Conservation (phyloP, 2,888 invertebrate species). For the Synergus laeviventris region DNA sequence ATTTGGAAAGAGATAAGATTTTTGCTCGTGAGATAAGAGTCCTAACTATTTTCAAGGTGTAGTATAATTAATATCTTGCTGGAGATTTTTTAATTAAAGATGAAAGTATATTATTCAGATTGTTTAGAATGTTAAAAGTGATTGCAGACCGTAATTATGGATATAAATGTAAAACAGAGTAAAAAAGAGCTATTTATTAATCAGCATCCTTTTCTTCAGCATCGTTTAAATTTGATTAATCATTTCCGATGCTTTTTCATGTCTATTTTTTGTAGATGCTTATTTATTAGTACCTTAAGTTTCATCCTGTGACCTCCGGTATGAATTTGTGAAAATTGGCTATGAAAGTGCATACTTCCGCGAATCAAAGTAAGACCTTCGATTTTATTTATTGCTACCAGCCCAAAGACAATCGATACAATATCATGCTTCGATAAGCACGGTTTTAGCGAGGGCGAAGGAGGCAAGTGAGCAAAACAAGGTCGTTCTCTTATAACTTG, state of each 20-base stretch:
- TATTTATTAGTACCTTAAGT: not conserved
- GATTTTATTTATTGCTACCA: not conserved
- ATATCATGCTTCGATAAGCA: constrained; percentile 8
- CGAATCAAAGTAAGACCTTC: not conserved
- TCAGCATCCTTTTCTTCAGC: not conserved
- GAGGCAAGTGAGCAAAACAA: constrained; percentile 7
- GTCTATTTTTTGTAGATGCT: not conserved
- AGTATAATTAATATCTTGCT: too few relatives aligned
- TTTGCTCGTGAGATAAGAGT: not conserved
- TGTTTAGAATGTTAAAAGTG: too few relatives aligned
- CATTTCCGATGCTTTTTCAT: not conserved
- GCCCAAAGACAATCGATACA: not conserved
- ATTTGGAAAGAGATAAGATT: not conserved
- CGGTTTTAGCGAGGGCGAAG: constrained; percentile 6
- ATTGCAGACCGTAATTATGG: too few relatives aligned
- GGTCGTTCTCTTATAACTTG: constrained; percentile 18
- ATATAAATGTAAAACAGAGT: too few relatives aligned
- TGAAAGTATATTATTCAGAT: too few relatives aligned
- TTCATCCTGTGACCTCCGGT: constrained; percentile 31
- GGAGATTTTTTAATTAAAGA: too few relatives aligned
- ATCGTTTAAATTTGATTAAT: not conserved
- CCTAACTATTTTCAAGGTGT: too few relatives aligned
- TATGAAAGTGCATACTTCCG: not conserved
- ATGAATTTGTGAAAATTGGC: constrained; percentile 40
- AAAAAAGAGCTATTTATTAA: not conserved